These are phyloP conservation scores for Rhynchopsitta pachyrhyncha DNA, from an alignment of 2,113 vertebrate species.

Conservation along the genomic window DNA sequence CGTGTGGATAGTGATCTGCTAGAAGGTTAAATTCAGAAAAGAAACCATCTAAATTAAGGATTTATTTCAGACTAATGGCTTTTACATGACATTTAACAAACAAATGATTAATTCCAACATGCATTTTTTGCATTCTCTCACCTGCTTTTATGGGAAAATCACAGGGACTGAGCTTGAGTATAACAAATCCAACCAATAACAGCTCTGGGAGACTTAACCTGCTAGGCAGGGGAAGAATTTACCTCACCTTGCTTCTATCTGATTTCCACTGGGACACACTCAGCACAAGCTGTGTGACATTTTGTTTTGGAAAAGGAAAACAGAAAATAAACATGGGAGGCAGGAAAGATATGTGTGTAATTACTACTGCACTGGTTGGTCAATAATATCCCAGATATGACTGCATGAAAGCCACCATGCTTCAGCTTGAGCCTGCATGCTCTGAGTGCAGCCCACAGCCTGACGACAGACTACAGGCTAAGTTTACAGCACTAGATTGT, in stretches of 20 bases:
- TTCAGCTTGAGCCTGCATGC: not conserved
- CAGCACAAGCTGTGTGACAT: not conserved
- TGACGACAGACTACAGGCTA: accelerated
- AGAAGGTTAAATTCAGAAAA: not conserved
- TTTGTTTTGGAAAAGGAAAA: not conserved
- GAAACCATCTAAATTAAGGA: not conserved
- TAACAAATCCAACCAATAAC: not conserved
- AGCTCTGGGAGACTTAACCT: not conserved
- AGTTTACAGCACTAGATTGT: accelerated
- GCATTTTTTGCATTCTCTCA: not conserved
- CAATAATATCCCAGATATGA: not conserved
- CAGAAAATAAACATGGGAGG: not conserved
- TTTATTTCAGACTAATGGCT: not conserved
- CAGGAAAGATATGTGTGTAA: not conserved
- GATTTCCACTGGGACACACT: not conserved
- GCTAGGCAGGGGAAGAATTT: not conserved
- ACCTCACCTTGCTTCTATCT: not conserved
- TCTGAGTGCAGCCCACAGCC: not conserved
- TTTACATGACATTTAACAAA: not conserved
- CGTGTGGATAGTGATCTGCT: not conserved
- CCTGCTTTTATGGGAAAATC: not conserved
- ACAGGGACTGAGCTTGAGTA: not conserved
- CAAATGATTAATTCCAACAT: not conserved
- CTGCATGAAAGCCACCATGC: not conserved
- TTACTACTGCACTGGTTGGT: not conserved